phyloP scores from a whole-genome alignment of 1,140 invertebrate genomes.

The Laupala kohalensis region DNA sequence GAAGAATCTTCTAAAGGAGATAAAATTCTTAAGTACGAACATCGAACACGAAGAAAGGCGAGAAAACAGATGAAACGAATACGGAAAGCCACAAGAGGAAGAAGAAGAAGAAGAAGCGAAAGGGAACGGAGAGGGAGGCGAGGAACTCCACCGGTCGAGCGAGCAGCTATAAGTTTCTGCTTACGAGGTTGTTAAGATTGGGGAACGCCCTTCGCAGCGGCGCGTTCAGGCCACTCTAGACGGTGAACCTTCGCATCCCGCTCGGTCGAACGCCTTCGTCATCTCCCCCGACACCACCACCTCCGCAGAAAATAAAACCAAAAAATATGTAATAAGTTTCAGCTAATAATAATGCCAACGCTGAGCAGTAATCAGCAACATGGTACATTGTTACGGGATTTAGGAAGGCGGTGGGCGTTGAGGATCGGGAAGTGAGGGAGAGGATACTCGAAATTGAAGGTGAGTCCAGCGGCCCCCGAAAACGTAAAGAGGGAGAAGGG shows the following conservation, averaged over 20 bases:
- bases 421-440: no score
- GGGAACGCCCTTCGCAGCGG: not conserved
- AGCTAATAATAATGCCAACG: not conserved
- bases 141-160: not conserved
- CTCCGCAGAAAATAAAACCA: not conserved
- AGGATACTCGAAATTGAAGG: not conserved
- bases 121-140: not conserved
- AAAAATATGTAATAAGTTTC: not conserved
- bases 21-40: no score
- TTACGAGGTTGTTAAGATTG: not conserved
- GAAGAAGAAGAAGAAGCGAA: no score
- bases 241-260: not conserved
- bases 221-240: not conserved
- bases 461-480: no score
- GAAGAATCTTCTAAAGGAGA: no score
- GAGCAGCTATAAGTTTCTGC: not conserved
- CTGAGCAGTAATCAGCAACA: not conserved
- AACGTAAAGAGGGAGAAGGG: not conserved
- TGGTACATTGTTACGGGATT: not conserved
- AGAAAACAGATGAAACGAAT: no score
- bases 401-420: not conserved
- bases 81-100: no score
- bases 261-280: not conserved
- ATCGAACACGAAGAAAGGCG: no score
- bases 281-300: no score